Conservation (phyloP, 2,888 invertebrate genomes). For the Anagyrus pseudococci region DNA sequence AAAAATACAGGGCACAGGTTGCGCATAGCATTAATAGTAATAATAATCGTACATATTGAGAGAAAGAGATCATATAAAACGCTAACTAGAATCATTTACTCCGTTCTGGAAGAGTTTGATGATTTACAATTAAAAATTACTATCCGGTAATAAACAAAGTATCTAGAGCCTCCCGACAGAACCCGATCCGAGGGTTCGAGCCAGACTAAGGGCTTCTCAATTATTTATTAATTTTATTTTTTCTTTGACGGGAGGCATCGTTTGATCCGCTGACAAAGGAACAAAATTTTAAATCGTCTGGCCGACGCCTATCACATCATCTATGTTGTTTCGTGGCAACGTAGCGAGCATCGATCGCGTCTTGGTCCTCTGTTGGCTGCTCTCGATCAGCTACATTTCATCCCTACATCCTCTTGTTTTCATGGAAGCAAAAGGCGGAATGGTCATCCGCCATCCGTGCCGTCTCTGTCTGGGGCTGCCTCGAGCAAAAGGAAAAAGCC, state of each 20-base stretch:
- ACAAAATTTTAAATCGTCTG: conserved; percentile 56
- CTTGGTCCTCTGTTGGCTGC: conserved; percentile 48
- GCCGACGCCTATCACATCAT: conserved; percentile 60
- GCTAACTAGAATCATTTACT: conserved; percentile 61
- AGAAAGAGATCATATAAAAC: conserved; percentile 63
- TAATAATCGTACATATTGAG: conserved; percentile 58
- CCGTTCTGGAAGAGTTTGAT: conserved; percentile 53
- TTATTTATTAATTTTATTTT: conserved; percentile 40
- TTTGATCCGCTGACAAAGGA: conserved; percentile 55
- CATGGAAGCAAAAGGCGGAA: conserved; percentile 34
- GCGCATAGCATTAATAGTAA: conserved; percentile 56
- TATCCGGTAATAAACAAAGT: conserved; percentile 57
- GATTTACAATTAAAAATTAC: conserved; percentile 57
- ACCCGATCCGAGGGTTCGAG: conserved; percentile 37
- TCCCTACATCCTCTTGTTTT: conserved; percentile 28
- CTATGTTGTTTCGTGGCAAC: conserved; percentile 45
- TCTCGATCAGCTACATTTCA: conserved; percentile 25
- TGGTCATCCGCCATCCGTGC: not conserved
- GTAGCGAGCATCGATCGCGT: conserved; percentile 41
- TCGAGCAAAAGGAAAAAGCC: conserved; percentile 21
- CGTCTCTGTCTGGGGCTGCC: conserved; percentile 6
- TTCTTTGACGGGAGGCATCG: conserved; percentile 41
- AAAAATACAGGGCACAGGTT: conserved; percentile 52
- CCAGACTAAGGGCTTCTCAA: conserved; percentile 41
- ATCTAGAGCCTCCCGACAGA: conserved; percentile 45